These are phyloP conservation scores for Portevinia maculata DNA, from an alignment of 2,888 invertebrate species.

Conservation along the genomic window DNA sequence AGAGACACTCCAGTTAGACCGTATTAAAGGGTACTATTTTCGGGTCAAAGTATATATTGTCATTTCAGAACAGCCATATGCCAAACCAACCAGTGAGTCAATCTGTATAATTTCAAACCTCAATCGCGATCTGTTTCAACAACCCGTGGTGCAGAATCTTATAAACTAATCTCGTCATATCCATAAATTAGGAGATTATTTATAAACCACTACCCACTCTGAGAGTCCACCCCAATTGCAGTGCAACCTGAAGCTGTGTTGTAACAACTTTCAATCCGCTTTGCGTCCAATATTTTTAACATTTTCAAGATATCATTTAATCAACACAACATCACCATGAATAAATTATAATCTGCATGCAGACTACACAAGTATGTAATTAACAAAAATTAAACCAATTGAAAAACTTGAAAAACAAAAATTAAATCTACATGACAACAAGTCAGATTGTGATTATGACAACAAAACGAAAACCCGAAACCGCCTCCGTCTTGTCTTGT, in stretches of 20 bases:
- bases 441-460: constrained; percentile 19
- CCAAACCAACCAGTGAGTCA: too few relatives aligned
- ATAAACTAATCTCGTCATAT: background rate
- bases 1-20: too few relatives aligned
- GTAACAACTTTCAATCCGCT: constrained; percentile 18
- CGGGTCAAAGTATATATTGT: too few relatives aligned
- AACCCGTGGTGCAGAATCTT: background rate
- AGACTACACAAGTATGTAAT: constrained; percentile 29
- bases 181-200: background rate
- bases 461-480: background rate
- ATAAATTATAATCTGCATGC: constrained; percentile 22
- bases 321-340: constrained; percentile 3
- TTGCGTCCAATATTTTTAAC: background rate
- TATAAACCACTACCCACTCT: background rate
- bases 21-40: too few relatives aligned
- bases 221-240: background rate
- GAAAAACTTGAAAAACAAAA: background rate
- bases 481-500: constrained; percentile 1
- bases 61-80: too few relatives aligned
- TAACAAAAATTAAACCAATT: constrained; percentile 32
- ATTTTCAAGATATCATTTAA: constrained; percentile 11
- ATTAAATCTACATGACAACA: background rate
- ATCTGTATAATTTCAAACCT: too few relatives aligned
- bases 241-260: constrained; percentile 2
- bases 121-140: too few relatives aligned